These are phyloP conservation scores for Dermolepida albohirtum DNA, from an alignment of 2,888 invertebrate genomes.

Conservation along the genomic window DNA sequence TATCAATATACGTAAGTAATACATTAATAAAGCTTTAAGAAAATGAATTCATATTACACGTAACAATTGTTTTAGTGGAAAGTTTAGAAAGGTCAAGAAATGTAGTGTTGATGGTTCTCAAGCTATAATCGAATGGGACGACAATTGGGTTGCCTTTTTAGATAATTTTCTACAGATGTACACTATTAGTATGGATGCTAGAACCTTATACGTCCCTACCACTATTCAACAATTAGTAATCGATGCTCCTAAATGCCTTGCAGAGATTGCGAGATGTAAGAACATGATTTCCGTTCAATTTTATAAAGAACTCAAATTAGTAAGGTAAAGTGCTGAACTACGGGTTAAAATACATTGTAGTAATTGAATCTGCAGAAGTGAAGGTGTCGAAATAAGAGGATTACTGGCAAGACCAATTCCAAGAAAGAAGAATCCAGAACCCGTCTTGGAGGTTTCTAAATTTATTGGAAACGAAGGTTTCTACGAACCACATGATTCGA, in stretches of 20 bases:
- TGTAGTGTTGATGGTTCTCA: constrained; percentile 58
- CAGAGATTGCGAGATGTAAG: constrained; percentile 47
- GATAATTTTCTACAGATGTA: constrained; percentile 88
- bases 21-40: not conserved
- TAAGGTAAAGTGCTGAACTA: constrained; percentile 7
- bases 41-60: too few relatives aligned
- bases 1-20: constrained; percentile 64
- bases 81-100: constrained; percentile 50
- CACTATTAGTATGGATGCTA: constrained; percentile 75
- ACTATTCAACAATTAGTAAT: constrained; percentile 46
- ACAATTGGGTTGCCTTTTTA: constrained; percentile 90
- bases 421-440: constrained; percentile 72
- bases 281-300: constrained; percentile 59
- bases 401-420: constrained; percentile 82
- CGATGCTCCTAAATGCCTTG: constrained; percentile 33
- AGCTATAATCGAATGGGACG: constrained; percentile 75
- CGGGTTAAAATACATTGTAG: not conserved
- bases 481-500: constrained; percentile 58
- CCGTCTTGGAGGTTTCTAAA: constrained; percentile 80
- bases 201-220: constrained; percentile 78
- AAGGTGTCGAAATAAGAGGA: constrained; percentile 76
- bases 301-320: constrained; percentile 59
- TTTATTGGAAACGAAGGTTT: constrained; percentile 73
- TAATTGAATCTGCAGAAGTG: constrained; percentile 3
- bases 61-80: constrained; percentile 36